Percentiles rank a stretch among this genome's conserved stretches.
phyloP scores from a whole-genome alignment of 2,797 vertebrate genomes.

The Ateles fusciceps region DNA sequence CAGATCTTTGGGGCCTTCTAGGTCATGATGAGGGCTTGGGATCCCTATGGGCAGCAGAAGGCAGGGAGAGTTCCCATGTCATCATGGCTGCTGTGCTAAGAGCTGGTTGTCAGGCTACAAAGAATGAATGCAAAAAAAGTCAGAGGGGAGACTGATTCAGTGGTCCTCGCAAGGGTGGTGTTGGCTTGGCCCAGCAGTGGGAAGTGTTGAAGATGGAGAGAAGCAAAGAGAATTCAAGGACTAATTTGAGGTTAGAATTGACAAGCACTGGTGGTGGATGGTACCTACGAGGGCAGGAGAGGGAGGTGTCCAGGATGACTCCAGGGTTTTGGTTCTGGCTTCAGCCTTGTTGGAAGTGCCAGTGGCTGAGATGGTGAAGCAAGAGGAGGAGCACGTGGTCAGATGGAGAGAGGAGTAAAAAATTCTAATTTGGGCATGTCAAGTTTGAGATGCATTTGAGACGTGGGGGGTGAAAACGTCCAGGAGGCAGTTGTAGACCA shows the following conservation, averaged over 20 bases:
- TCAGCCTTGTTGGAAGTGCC: neutral
- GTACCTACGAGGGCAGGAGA: rapidly evolving
- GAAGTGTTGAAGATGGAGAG: neutral
- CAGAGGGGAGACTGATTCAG: rapidly evolving
- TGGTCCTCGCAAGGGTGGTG: neutral
- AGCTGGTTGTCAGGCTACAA: neutral
- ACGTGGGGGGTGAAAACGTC: neutral
- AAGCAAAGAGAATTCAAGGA: neutral
- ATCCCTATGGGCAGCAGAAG: neutral
- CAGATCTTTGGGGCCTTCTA: neutral
- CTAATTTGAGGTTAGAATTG: neutral
- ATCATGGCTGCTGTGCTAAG: neutral
- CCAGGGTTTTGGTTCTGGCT: neutral
- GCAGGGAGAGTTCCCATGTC: neutral
- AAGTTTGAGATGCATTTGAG: neutral
- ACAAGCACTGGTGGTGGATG: neutral
- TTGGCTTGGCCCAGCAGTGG: neutral
- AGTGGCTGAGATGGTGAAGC: neutral
- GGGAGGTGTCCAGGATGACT: neutral
- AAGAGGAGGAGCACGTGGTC: neutral
- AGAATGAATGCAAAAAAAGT: neutral
- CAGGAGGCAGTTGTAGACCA: neutral
- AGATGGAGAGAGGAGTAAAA: neutral
- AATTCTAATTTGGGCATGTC: neutral
- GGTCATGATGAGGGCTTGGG: neutral